phyloP scores from a whole-genome alignment of 64 coral and sea anemone species.

The Catalaphyllia jardinei region DNA sequence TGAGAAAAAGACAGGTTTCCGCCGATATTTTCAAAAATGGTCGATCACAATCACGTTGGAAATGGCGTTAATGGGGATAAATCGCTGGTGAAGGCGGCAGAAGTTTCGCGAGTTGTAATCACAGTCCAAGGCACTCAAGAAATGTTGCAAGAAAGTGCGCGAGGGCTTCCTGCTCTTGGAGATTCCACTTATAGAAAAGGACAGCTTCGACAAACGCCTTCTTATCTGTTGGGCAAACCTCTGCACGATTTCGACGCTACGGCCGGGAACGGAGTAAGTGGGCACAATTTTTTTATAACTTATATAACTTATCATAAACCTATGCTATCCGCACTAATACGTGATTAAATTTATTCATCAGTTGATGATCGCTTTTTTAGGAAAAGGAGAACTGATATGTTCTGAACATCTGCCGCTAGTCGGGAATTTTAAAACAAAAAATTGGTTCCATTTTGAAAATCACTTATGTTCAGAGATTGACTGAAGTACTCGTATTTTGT shows the following conservation, averaged over 20 bases:
- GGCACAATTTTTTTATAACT: not conserved
- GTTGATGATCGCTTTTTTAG: not conserved
- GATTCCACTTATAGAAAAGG: constrained; percentile 8
- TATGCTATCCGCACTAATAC: not conserved
- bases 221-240: constrained; percentile 57
- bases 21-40: not conserved
- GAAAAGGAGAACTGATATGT: too few relatives aligned
- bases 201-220: constrained; percentile 31
- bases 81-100: constrained; percentile 12
- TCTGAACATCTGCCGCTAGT: not conserved
- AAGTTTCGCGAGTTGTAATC: not conserved
- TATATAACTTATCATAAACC: not conserved
- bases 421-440: not conserved
- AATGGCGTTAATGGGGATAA: not conserved
- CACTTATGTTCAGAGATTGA: not conserved
- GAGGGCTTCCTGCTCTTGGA: not conserved
- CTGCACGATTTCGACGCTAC: constrained; percentile 64
- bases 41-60: not conserved
- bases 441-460: not conserved
- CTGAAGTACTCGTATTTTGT: not conserved
- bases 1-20: not conserved
- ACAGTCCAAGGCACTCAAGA: constrained; percentile 8
- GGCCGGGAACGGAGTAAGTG: constrained; percentile 16
- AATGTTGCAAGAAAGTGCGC: not conserved
- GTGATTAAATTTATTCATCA: not conserved